Percentiles rank a stretch among this genome's conserved stretches.
These are phyloP conservation scores for Laterallus jamaicensis DNA, from an alignment of 2,113 vertebrate species.

Conservation along the genomic window DNA sequence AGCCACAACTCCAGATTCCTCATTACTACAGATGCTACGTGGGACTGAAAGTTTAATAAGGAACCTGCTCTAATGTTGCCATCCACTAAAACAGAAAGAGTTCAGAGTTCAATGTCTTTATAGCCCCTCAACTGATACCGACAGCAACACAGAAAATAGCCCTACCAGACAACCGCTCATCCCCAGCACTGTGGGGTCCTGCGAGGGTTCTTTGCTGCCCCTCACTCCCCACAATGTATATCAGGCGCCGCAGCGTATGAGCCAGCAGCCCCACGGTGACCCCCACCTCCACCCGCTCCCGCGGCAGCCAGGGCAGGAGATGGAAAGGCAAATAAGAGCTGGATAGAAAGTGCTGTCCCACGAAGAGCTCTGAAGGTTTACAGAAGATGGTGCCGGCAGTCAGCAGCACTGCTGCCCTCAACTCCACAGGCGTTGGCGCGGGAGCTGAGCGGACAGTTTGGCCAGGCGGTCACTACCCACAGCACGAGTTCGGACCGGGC, in stretches of 20 bases:
- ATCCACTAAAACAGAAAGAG: neutral
- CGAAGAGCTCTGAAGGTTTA: neutral
- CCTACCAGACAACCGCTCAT: neutral
- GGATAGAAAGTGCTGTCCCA: neutral
- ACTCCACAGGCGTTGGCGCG: neutral
- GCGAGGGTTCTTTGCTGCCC: neutral
- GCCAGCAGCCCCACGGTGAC: neutral
- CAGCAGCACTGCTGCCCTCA: neutral
- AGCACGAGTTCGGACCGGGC: neutral
- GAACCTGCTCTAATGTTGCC: neutral
- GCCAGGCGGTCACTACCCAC: neutral
- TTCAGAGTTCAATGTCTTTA: neutral
- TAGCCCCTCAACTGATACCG: neutral
- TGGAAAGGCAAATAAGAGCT: rapidly evolving
- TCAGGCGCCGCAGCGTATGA: too few relatives aligned
- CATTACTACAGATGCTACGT: neutral
- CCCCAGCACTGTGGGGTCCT: neutral
- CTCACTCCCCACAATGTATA: rapidly evolving
- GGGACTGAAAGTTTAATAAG: neutral
- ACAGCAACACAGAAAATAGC: neutral
- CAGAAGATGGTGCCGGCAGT: rapidly evolving
- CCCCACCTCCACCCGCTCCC: neutral
- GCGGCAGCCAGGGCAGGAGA: neutral
- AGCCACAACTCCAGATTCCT: neutral
- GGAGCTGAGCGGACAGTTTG: neutral